Evolutionary conservation across 2,797 vertebrate species (phyloP), one percentile per base, ranked within the genome.

Genomic region (Garrulus glandarius): DNA sequence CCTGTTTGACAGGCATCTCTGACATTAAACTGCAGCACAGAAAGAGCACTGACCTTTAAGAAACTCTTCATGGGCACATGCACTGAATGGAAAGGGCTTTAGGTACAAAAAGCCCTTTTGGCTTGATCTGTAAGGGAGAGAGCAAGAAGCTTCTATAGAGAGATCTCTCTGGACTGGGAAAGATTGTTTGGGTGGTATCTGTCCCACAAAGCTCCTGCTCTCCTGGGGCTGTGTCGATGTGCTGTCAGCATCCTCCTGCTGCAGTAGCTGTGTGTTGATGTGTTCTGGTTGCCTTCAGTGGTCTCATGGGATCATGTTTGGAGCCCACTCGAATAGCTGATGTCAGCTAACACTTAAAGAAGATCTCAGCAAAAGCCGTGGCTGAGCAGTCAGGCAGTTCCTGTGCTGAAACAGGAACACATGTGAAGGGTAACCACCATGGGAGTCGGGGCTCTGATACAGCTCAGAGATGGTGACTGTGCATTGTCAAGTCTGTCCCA

Each of bases 111-210:
- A 70, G 2, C 21, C 18, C 29, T 9, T 4, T 64, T 23, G 50
- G 39, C 15, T 68, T 83, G 11, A 22, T 52, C 37, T 18, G 36
- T 8, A 29, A 37, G 21, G 43, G 14, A 30, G 29, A 67, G 46
- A 75, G 5, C 1, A 29, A 36, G 64, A 21, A 86, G 24, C 15
- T 74, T 14, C 24, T 41, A 0, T 0, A 6, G 68, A 32, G 64
- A 46, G 30, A 7, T 6, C 26, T 30, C 15, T 27, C 17, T n/a
- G 3, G 1, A 20, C 21, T 13, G 17, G 59, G 44, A 68, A 39
- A 47, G 9, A 1, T 1, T 0, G 1, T 1, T 50, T 49, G 65
- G 14, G 50, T 23, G 7, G 8, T 20, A 1, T 32, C 8, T 43
- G 11, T 80, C 15, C 72, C 13, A 0, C 9, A 3, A 5, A 44